Conservation (phyloP, 1,140 invertebrate genomes). For the Drosophila biarmipes region DNA sequence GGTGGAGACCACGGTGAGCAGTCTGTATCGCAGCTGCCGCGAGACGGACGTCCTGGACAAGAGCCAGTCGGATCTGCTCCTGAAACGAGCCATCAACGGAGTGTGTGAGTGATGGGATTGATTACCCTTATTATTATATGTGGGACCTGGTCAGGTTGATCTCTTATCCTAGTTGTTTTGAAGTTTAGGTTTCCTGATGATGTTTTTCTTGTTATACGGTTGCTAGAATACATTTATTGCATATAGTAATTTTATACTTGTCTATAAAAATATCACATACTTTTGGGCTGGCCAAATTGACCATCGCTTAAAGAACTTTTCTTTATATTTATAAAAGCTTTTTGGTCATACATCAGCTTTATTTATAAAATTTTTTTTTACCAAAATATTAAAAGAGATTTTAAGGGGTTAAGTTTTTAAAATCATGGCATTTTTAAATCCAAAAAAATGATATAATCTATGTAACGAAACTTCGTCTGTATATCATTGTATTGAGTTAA, state of each 20-base stretch:
- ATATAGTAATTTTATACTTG: neutral
- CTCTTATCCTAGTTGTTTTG: neutral
- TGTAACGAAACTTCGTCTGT: too few relatives aligned
- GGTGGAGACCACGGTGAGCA: slow-evolving; percentile 75
- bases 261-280: neutral
- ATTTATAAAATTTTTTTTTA: too few relatives aligned
- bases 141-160: too few relatives aligned
- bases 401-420: too few relatives aligned
- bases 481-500: too few relatives aligned
- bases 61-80: slow-evolving; percentile 74
- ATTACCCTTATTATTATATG: neutral
- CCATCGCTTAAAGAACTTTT: neutral
- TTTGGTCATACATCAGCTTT: neutral
- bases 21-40: slow-evolving; percentile 75
- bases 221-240: neutral
- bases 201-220: neutral
- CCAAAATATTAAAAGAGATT: too few relatives aligned
- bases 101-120: slow-evolving; percentile 61
- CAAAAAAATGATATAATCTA: too few relatives aligned
- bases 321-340: neutral
- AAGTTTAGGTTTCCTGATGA: neutral
- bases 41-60: slow-evolving; percentile 79
- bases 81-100: slow-evolving; percentile 73
- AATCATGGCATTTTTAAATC: too few relatives aligned
- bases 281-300: neutral